Percentiles rank a stretch among this genome's conserved stretches.
phyloP scores from a whole-genome alignment of 2,888 invertebrate genomes.

The Agrochola lychnidis region DNA sequence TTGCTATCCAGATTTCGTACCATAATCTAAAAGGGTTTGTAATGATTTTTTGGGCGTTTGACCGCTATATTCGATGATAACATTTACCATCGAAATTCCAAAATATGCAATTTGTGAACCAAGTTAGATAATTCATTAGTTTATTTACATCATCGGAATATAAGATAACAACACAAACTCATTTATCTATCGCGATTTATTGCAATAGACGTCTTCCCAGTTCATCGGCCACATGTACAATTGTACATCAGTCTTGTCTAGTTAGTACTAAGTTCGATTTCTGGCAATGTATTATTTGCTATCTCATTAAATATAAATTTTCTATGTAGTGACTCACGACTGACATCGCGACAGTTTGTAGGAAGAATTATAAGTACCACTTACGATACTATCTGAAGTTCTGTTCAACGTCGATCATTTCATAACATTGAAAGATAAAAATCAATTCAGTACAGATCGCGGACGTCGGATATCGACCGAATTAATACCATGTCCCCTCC shows the following conservation, averaged over 20 bases:
- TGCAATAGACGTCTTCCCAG: too few relatives aligned
- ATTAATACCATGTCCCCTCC: background rate
- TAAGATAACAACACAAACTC: too few relatives aligned
- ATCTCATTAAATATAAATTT: background rate
- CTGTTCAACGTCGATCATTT: slow-evolving; percentile 1
- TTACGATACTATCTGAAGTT: slow-evolving; percentile 43
- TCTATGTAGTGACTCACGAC: background rate
- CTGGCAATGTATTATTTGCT: background rate
- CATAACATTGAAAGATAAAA: slow-evolving; percentile 44
- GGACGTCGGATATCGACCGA: background rate
- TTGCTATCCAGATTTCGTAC: background rate
- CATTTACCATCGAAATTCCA: background rate
- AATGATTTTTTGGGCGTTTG: background rate
- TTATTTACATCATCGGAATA: too few relatives aligned
- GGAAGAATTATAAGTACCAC: slow-evolving; percentile 33
- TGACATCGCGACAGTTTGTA: slow-evolving; percentile 2
- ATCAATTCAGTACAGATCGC: background rate
- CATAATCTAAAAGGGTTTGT: slow-evolving; percentile 3
- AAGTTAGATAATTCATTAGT: too few relatives aligned
- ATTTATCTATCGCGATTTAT: too few relatives aligned
- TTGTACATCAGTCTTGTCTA: too few relatives aligned
- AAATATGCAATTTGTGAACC: background rate
- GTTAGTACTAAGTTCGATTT: background rate
- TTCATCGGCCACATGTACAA: too few relatives aligned
- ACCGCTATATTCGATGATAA: background rate